These are phyloP conservation scores for Bothrops jararaca DNA, from an alignment of 2,113 vertebrate genomes.

Conservation along the genomic window DNA sequence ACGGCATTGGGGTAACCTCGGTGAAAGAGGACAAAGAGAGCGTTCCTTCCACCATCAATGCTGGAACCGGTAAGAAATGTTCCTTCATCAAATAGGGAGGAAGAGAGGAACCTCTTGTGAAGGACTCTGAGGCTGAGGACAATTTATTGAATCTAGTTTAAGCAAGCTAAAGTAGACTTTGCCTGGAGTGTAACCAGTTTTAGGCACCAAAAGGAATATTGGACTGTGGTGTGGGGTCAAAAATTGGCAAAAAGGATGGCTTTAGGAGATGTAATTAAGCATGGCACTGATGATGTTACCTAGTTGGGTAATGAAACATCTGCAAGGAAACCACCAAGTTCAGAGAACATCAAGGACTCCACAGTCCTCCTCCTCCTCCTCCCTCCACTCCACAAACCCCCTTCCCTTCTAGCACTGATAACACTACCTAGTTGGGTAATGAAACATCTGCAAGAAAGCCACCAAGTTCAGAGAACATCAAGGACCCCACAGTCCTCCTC, in stretches of 20 bases:
- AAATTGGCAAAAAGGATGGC: background rate
- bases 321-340: no score
- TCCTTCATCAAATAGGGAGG: background rate
- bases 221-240: background rate
- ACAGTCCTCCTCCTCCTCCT: background rate
- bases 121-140: background rate
- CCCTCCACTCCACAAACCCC: background rate
- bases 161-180: background rate
- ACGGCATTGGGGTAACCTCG: slow-evolving; percentile 93
- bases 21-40: slow-evolving; percentile 90
- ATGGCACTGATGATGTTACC: background rate
- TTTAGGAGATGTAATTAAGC: background rate
- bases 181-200: background rate
- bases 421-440: no score
- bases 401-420: no score
- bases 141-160: background rate
- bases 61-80: slow-evolving; percentile 84
- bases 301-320: background rate
- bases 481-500: no score
- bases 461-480: no score
- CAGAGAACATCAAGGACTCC: no score
- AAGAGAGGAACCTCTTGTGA: background rate
- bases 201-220: background rate
- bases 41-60: slow-evolving; percentile 87
- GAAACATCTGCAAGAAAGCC: no score